Conservation (phyloP, 35 echinoderm and acorn worm genomes). For the Heliocidaris erythrogramma region DNA sequence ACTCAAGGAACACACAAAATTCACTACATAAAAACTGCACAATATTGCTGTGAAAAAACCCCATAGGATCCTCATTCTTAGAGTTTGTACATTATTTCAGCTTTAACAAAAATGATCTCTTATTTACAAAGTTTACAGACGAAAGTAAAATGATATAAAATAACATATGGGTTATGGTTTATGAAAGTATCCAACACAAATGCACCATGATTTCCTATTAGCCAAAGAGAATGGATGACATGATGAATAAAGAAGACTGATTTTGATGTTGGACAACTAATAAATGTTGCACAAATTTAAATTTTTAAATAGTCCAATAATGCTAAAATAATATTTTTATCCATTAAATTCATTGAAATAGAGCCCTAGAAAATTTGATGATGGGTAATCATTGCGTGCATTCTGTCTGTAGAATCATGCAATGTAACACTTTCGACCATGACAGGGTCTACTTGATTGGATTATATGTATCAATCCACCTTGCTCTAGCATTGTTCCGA, state of each 20-base stretch:
- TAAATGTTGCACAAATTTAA: neutral
- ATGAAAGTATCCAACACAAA: neutral
- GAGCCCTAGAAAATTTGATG: no score
- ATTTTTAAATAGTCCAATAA: neutral
- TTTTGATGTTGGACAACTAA: no score
- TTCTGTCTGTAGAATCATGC: neutral
- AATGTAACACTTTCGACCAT: no score
- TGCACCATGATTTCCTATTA: neutral
- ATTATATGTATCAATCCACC: no score
- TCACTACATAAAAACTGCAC: neutral
- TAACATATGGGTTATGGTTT: neutral
- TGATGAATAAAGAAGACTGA: neutral
- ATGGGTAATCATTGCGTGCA: neutral
- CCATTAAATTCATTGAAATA: no score
- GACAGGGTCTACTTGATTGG: no score
- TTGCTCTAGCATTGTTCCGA: no score
- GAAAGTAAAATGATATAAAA: neutral
- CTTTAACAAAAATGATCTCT: neutral
- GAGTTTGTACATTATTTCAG: neutral
- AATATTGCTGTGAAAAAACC: neutral
- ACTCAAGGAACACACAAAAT: neutral
- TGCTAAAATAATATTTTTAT: no score
- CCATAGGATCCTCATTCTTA: neutral
- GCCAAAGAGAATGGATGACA: neutral
- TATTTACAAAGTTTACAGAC: neutral